Conservation (phyloP, 2,113 vertebrate genomes). For the Equus przewalskii region DNA sequence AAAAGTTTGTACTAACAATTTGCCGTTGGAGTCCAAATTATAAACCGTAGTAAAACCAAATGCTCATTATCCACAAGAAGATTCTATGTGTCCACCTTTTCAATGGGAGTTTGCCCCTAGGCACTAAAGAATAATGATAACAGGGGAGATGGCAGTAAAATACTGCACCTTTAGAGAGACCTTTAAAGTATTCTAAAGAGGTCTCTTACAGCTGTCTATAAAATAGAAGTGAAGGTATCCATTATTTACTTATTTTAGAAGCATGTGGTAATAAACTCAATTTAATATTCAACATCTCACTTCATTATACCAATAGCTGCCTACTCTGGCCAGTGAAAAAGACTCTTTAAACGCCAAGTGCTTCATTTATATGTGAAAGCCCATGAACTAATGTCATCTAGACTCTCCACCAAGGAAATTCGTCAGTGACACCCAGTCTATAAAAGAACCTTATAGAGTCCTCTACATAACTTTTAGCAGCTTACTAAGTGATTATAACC, state of each 20-base stretch:
- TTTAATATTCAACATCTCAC: constrained; percentile 13
- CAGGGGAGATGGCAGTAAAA: constrained; percentile 22
- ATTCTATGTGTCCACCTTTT: constrained; percentile 52
- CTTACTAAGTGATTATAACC: constrained; percentile 59
- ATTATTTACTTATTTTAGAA: constrained; percentile 63
- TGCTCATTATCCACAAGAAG: constrained; percentile 30
- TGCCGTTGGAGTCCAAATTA: constrained; percentile 27
- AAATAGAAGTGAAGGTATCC: constrained; percentile 53
- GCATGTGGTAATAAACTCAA: constrained; percentile 38
- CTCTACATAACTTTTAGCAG: background rate
- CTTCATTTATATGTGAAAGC: constrained; percentile 61
- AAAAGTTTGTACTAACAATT: constrained; percentile 44
- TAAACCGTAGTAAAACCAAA: constrained; percentile 57
- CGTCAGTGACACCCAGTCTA: background rate
- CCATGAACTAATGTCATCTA: constrained; percentile 58
- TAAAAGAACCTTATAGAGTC: constrained; percentile 56
- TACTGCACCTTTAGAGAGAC: background rate
- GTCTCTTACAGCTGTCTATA: background rate
- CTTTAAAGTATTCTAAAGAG: background rate
- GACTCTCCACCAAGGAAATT: constrained; percentile 52
- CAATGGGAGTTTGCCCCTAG: background rate
- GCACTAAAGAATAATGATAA: constrained; percentile 35
- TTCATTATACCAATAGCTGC: constrained; percentile 17
- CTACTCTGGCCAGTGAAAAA: constrained; percentile 31
- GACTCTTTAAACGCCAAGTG: constrained; percentile 41